Percentiles rank a stretch among this genome's conserved stretches.
These are phyloP conservation scores for Eulemur mongoz DNA, from an alignment of 2,797 vertebrate species.

Conservation along the genomic window DNA sequence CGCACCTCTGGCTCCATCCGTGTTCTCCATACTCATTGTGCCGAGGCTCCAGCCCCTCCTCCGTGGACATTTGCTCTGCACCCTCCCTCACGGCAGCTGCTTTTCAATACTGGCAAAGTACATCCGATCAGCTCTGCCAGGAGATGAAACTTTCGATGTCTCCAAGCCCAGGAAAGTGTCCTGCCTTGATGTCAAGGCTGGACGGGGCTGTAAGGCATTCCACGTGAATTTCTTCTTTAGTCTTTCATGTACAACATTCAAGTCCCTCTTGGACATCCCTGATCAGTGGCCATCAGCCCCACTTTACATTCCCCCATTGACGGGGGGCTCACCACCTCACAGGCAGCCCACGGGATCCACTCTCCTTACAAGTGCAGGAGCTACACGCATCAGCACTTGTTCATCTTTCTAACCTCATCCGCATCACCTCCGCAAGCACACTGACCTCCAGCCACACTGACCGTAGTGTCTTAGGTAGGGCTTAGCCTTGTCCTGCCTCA, in stretches of 20 bases:
- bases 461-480: accelerated
- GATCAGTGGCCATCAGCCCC: accelerated
- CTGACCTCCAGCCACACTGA: accelerated
- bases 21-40: accelerated
- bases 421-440: accelerated
- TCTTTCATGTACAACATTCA: accelerated
- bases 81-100: accelerated
- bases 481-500: accelerated
- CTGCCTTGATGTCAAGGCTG: background rate
- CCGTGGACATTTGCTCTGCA: accelerated
- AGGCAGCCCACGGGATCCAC: accelerated
- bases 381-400: accelerated
- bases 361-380: background rate
- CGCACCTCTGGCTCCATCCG: background rate
- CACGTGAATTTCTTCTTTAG: background rate
- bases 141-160: background rate
- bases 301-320: accelerated
- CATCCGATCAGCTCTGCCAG: background rate
- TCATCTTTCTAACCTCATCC: background rate
- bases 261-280: accelerated
- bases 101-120: accelerated
- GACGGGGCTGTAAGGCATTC: too few species aligned
- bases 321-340: background rate
- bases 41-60: accelerated
- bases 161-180: background rate